A percentile compares a stretch with the other conserved stretches of the same genome.
Evolutionary conservation across 2,888 invertebrate species (phyloP).

Genomic region (Galerucella nymphaeae): DNA sequence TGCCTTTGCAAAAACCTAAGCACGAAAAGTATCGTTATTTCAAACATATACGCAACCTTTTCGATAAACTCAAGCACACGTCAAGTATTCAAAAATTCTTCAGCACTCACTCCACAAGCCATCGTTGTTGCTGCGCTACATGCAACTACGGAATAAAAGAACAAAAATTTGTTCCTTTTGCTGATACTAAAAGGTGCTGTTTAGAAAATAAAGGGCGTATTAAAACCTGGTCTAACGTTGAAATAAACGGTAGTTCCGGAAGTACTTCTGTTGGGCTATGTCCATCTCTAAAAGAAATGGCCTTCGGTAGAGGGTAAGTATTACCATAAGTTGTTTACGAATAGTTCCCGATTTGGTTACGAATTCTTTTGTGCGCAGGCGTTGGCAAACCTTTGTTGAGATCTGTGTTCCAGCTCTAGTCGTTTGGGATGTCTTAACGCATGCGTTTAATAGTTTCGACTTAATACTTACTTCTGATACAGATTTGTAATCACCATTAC

Average conservation of each 20-base stretch:
- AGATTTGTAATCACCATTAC: no score
- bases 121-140: conserved; percentile 21
- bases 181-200: background rate
- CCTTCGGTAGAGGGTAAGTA: background rate
- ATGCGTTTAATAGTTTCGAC: no score
- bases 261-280: background rate
- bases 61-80: conserved; percentile 33
- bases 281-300: conserved; percentile 8
- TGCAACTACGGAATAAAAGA: conserved; percentile 20
- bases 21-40: conserved; percentile 25
- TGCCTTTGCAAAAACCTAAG: background rate
- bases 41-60: conserved; percentile 44
- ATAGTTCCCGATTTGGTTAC: no score
- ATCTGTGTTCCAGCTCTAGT: no score
- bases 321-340: no score
- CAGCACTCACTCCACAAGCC: conserved; percentile 47
- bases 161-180: conserved; percentile 16
- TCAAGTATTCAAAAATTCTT: conserved; percentile 42
- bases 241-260: background rate
- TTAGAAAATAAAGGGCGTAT: background rate
- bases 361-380: no score
- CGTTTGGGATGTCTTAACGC: no score
- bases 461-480: no score
- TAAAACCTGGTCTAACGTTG: background rate
- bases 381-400: no score